Evolutionary conservation across 2,113 vertebrate species (phyloP).

Genomic region (Tenrec ecaudatus): DNA sequence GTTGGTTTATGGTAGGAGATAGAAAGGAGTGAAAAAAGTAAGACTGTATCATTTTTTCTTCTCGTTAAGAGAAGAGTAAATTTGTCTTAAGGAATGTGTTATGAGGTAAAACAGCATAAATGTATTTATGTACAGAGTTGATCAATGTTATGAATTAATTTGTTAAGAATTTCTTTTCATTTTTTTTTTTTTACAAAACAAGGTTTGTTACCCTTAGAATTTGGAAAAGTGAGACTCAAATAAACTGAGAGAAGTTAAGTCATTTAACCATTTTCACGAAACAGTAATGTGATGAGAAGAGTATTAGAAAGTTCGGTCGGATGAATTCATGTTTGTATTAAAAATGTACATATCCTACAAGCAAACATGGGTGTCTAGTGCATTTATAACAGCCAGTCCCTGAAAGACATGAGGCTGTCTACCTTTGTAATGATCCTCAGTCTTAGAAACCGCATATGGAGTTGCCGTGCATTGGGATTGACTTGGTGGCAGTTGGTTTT

Average conservation of each 20-base stretch:
- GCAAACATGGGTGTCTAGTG: too few species aligned
- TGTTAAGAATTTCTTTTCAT: background rate
- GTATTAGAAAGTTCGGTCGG: background rate
- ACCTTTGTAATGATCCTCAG: too few species aligned
- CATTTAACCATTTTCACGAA: background rate
- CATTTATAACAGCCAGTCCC: too few species aligned
- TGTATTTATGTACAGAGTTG: background rate
- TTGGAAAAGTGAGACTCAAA: slow-evolving; percentile 9
- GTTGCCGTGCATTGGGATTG: too few species aligned
- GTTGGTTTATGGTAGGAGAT: background rate
- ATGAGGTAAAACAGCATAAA: slow-evolving; percentile 2
- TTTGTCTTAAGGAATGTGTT: background rate
- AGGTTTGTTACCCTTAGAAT: background rate
- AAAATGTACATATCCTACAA: too few species aligned
- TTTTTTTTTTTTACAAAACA: background rate
- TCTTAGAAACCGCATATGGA: too few species aligned
- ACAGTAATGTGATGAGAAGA: background rate
- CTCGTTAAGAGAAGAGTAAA: background rate
- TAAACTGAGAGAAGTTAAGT: background rate
- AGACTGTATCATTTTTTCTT: background rate
- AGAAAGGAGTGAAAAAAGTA: background rate
- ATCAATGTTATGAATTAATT: background rate
- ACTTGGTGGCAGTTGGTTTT: background rate
- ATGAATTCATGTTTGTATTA: background rate
- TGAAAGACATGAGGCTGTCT: too few species aligned